phyloP scores from a whole-genome alignment of 2,888 invertebrate species.

The Cylindroiulus punctatus region DNA sequence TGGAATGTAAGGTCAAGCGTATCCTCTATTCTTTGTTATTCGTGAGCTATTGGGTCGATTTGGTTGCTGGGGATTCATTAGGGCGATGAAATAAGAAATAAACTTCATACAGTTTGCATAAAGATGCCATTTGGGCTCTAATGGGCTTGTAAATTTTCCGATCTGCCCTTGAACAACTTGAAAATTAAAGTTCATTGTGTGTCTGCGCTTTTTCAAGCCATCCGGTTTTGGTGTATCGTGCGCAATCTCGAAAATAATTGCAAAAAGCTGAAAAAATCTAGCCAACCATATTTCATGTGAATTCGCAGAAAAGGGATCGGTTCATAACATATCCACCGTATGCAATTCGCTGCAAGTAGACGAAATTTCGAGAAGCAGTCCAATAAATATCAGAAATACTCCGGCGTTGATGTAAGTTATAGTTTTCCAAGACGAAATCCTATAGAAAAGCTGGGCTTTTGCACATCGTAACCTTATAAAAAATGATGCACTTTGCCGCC shows the following conservation, averaged over 20 bases:
- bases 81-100: constrained; percentile 39
- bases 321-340: constrained; percentile 24
- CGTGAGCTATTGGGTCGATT: background rate
- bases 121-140: constrained; percentile 11
- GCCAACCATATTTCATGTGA: constrained; percentile 37
- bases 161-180: constrained; percentile 31
- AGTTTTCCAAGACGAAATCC: constrained; percentile 13
- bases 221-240: constrained; percentile 22
- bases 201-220: constrained; percentile 15
- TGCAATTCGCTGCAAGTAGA: constrained; percentile 36
- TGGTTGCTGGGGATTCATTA: background rate
- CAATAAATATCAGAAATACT: constrained; percentile 49
- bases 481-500: constrained; percentile 27
- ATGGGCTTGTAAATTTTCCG: constrained; percentile 42
- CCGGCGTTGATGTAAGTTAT: constrained; percentile 34
- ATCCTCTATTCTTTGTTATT: background rate
- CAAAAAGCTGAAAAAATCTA: background rate
- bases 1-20: constrained; percentile 25
- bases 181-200: constrained; percentile 39
- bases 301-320: constrained; percentile 50
- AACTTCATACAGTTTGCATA: constrained; percentile 25
- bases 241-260: constrained; percentile 28
- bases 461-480: constrained; percentile 5
- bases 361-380: constrained; percentile 49
- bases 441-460: constrained; percentile 27